Conservation (phyloP, 1,140 invertebrate genomes). For the Aphis gossypii region DNA sequence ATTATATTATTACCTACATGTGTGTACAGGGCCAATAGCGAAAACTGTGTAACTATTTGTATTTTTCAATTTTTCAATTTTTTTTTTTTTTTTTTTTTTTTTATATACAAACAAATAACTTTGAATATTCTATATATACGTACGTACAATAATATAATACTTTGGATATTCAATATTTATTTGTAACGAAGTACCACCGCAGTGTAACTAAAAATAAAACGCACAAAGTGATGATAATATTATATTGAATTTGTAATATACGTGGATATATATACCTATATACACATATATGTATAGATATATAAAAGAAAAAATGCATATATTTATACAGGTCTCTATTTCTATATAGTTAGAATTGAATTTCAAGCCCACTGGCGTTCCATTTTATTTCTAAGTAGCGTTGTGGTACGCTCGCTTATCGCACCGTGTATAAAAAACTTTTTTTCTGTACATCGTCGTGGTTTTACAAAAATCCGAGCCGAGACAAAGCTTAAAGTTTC, state of each 20-base stretch:
- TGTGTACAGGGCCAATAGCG: too few species aligned
- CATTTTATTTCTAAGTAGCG: neutral
- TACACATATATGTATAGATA: neutral
- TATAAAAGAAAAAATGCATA: neutral
- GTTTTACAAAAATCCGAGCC: constrained; percentile 13
- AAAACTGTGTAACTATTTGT: neutral
- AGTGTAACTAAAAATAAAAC: neutral
- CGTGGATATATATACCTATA: neutral
- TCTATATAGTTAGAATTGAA: neutral
- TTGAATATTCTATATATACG: neutral
- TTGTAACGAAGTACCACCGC: neutral
- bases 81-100: neutral
- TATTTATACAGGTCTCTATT: neutral
- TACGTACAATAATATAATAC: neutral
- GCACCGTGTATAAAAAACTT: constrained; percentile 24
- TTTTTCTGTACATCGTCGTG: neutral
- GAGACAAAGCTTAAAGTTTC: constrained; percentile 11
- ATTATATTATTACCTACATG: neutral
- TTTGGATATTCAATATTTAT: neutral
- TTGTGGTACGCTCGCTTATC: neutral
- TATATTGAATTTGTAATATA: neutral
- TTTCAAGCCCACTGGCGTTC: neutral
- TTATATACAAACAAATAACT: neutral
- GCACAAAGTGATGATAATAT: neutral
- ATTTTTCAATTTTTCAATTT: neutral